Conservation (phyloP, 2,113 vertebrate species). For the Catharus minimus region DNA sequence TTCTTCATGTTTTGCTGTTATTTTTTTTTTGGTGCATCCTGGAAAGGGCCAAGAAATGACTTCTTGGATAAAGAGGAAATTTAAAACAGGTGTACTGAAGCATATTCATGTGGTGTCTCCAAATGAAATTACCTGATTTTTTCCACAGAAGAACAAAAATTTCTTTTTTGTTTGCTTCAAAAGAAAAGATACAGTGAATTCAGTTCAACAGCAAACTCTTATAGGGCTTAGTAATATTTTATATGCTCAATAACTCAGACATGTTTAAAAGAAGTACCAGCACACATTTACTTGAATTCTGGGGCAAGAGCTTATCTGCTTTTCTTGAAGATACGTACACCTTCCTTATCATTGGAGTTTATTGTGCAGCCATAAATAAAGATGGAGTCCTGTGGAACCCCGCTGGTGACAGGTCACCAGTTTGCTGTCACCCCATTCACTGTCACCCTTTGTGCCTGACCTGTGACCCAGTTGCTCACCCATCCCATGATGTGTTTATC, state of each 20-base stretch:
- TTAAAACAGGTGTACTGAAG: neutral
- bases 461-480: neutral
- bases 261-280: neutral
- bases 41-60: neutral
- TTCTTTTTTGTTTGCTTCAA: neutral
- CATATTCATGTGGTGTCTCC: neutral
- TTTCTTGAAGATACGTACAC: neutral
- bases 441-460: fast-evolving
- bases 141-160: neutral
- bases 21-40: neutral
- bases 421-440: neutral
- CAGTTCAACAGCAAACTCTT: neutral
- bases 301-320: neutral
- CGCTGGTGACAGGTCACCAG: neutral
- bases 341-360: neutral
- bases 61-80: neutral
- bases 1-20: neutral
- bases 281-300: neutral
- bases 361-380: neutral
- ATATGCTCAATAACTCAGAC: neutral
- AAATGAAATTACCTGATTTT: neutral
- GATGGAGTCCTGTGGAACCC: neutral
- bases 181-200: neutral
- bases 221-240: neutral
- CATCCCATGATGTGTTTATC: neutral